phyloP scores from a whole-genome alignment of 1,140 invertebrate species.

The Trachymyrmex septentrionalis region DNA sequence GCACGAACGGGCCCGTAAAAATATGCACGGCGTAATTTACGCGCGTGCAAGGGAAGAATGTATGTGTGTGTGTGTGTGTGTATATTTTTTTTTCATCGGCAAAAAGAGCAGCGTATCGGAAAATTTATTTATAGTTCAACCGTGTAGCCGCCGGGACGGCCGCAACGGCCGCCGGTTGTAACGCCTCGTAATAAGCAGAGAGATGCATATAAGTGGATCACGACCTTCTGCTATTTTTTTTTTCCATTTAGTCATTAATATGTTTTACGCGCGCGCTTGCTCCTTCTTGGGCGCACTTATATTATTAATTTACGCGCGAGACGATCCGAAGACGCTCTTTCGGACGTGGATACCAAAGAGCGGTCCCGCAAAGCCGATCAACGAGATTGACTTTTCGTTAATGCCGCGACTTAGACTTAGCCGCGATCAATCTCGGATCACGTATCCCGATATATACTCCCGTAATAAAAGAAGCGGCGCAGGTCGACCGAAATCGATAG shows the following conservation, averaged over 20 bases:
- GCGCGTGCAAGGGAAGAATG: slow-evolving; percentile 26
- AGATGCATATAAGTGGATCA: slow-evolving; percentile 63
- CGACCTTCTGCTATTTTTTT: slow-evolving; percentile 62
- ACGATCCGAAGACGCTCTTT: not conserved
- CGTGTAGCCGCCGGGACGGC: slow-evolving; percentile 41
- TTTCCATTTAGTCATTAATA: slow-evolving; percentile 51
- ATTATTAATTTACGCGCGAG: not conserved
- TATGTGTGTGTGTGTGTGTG: not conserved
- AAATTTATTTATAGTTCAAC: slow-evolving; percentile 68
- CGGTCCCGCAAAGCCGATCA: slow-evolving; percentile 4
- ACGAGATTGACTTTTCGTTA: slow-evolving; percentile 38
- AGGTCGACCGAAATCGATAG: slow-evolving; percentile 63
- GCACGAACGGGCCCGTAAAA: slow-evolving; percentile 19
- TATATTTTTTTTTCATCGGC: slow-evolving; percentile 59
- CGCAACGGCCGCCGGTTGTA: slow-evolving; percentile 45
- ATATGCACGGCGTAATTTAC: slow-evolving; percentile 41
- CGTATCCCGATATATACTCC: slow-evolving; percentile 52
- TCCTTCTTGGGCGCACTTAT: too few relatives aligned
- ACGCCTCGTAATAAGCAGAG: slow-evolving; percentile 61
- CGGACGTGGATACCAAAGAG: not conserved
- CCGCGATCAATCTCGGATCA: slow-evolving; percentile 52
- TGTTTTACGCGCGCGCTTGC: not conserved
- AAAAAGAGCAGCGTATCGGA: slow-evolving; percentile 64
- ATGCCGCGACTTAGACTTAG: slow-evolving; percentile 38
- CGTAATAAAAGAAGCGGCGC: slow-evolving; percentile 59